Base-by-base conservation (phyloP, 2,888 invertebrate species). In the Lasius platythorax region DNA sequence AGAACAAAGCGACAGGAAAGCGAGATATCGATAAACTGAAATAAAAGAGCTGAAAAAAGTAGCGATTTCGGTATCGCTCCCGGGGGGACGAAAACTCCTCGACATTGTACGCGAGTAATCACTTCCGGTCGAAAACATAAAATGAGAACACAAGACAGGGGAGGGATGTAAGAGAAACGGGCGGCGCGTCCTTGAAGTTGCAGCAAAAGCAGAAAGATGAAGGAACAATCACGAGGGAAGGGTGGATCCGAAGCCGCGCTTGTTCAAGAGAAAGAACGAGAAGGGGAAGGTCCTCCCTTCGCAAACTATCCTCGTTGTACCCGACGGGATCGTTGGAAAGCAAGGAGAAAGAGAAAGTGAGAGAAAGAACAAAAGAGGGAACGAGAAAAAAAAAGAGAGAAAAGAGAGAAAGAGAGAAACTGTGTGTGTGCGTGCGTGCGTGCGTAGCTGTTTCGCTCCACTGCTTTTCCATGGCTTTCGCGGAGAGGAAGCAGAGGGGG, bases 201-300 rank as follows among this genome's bases (percentile, higher is more conserved):
- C 78, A 58, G 78, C 82, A 61, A 82, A 76, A 79, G 76, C 78
- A 61, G 79, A 79, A 79, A 83, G 82, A 78, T 83, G 75, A 74
- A 67, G 56, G 72, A 58, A 73, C 66, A 79, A 83, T 83, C 83
- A 79, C 33, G 83, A 78, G 61, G 50, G 67, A 56, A 81, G 76
- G 81, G 63, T 63, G 73, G 37, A 28, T 79, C 75, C 74, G 67
- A 43, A 68, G 30, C 63, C 58, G 82, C 37, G 61, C 72, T 70
- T 43, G 79, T 82, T 73, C 46, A 70, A 85, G 86, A 85, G 86
- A 67, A 89, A 76, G 70, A 73, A 85, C 67, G 66, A 50, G 66
- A 72, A 58, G 46, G 56, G 67, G 15, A 50, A 53, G 8, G 53
- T n/a, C n/a, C 56, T 81, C 78, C 64, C 76, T 67, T 68, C 53